These are phyloP conservation scores for Montipora foliosa DNA, from an alignment of 64 coral and sea anemone species.

Conservation along the genomic window DNA sequence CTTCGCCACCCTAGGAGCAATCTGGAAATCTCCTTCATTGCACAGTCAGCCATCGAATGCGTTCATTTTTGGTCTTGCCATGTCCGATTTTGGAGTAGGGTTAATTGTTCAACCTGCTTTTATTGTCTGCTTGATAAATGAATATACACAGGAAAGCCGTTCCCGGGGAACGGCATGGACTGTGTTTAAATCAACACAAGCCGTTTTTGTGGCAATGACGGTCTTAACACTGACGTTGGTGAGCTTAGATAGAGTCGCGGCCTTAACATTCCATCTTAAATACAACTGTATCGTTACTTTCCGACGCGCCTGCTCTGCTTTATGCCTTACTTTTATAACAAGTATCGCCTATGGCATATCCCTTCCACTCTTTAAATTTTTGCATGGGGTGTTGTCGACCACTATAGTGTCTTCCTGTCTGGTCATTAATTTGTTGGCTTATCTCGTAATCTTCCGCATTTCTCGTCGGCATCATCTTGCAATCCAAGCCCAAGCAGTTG, in stretches of 20 bases:
- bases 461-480: not conserved
- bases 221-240: conserved; percentile 18
- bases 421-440: not conserved
- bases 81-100: conserved; percentile 42
- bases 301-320: not conserved
- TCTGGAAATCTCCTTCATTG: conserved; percentile 34
- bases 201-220: conserved; percentile 4
- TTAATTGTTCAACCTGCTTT: not conserved
- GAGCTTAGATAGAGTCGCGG: conserved; percentile 23
- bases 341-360: not conserved
- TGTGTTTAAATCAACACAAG: not conserved
- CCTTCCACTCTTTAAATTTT: not conserved
- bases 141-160: not conserved
- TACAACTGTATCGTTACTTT: conserved; percentile 17
- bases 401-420: not conserved
- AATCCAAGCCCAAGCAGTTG: not conserved
- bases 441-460: conserved; percentile 1
- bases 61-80: conserved; percentile 39
- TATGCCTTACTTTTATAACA: not conserved
- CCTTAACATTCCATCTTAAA: conserved; percentile 37
- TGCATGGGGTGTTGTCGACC: not conserved
- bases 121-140: not conserved
- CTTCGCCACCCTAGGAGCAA: not conserved
- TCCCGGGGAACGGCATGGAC: not conserved
- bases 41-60: conserved; percentile 11